Evolutionary conservation across 2,888 invertebrate genomes (phyloP).

Genomic region (Chloroclystis v-ata): DNA sequence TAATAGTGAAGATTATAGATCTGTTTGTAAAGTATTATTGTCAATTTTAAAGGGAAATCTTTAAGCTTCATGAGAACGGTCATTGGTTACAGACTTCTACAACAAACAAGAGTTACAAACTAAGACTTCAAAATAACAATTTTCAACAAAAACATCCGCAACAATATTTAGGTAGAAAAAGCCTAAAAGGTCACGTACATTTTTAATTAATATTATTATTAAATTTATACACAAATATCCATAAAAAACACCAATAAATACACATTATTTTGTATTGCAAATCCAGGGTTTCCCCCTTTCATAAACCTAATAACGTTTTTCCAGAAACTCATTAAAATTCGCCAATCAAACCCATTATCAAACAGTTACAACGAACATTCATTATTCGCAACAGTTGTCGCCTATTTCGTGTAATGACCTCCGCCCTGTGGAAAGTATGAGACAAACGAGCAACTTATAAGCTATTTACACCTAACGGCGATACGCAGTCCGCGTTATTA

Average conservation of each 20-base stretch:
- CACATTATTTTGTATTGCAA: constrained; percentile 17
- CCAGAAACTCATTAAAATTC: constrained; percentile 5
- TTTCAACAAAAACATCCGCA: too few species aligned
- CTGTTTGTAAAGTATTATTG: too few species aligned
- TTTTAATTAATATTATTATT: too few species aligned
- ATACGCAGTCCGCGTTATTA: background rate
- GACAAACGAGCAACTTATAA: background rate
- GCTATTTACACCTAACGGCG: background rate
- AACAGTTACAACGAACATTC: constrained; percentile 34
- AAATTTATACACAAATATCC: too few species aligned
- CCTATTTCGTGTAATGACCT: constrained; percentile 65
- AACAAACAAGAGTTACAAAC: too few species aligned
- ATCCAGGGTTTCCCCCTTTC: background rate
- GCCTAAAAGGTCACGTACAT: too few species aligned
- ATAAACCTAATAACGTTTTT: background rate
- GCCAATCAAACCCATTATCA: constrained; percentile 11
- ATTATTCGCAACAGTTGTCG: constrained; percentile 53
- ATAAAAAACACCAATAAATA: background rate
- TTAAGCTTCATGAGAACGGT: too few species aligned
- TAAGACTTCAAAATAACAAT: too few species aligned
- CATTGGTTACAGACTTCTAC: too few species aligned
- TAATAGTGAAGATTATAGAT: too few species aligned
- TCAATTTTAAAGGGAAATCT: too few species aligned
- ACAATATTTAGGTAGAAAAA: too few species aligned
- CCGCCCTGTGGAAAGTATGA: constrained; percentile 50